Conservation (phyloP, 2,797 vertebrate genomes). For the Psittacula derbiana region DNA sequence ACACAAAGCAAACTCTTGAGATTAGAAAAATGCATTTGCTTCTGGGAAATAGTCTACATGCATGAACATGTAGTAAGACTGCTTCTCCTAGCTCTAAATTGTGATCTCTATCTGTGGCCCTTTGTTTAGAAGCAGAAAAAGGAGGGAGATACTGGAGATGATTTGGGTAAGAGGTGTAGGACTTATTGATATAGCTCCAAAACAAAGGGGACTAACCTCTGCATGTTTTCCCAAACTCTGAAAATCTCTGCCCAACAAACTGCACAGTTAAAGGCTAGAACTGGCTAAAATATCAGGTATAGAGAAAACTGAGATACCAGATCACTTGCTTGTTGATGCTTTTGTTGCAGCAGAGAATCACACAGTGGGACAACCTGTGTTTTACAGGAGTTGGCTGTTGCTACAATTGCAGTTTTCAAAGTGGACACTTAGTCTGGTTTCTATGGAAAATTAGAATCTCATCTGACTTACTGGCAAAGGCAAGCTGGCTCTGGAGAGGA, state of each 20-base stretch:
- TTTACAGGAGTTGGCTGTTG: background rate
- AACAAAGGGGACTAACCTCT: background rate
- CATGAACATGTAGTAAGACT: background rate
- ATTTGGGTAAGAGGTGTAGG: background rate
- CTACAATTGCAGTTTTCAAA: background rate
- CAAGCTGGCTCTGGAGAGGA: background rate
- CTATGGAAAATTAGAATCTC: background rate
- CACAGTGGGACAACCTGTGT: background rate
- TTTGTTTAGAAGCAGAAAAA: conserved; percentile 21
- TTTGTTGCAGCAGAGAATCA: background rate
- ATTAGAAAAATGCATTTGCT: conserved; percentile 35
- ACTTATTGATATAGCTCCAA: background rate
- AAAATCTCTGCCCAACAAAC: background rate
- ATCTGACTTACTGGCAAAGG: background rate
- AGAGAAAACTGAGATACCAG: background rate
- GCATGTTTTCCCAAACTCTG: background rate
- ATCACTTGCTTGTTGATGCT: background rate
- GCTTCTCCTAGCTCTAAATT: background rate
- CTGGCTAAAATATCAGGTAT: background rate
- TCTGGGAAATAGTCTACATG: conserved; percentile 47
- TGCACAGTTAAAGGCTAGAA: background rate
- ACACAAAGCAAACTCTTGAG: conserved; percentile 28
- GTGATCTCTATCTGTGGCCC: conserved; percentile 8
- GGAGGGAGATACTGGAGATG: background rate
- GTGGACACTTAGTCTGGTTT: background rate